phyloP scores from a whole-genome alignment of 1,140 invertebrate genomes.

The Bombus confusus region DNA sequence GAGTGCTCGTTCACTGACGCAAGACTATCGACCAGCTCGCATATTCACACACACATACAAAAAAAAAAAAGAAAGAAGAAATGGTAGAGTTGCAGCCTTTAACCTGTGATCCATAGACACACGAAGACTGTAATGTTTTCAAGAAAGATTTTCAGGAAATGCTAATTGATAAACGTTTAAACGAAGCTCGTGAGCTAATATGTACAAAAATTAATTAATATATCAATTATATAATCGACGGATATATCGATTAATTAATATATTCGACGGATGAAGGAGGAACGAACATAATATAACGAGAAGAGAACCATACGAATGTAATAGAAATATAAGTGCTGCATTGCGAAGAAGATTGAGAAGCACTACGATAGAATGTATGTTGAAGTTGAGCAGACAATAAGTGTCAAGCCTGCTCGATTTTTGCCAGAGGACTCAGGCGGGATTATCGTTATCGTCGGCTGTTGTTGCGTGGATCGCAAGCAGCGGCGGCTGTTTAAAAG shows the following conservation, averaged over 20 bases:
- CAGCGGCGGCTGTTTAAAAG: slow-evolving; percentile 69
- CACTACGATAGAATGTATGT: background rate
- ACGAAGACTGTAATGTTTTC: background rate
- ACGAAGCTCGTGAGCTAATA: too few species aligned
- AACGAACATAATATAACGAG: too few species aligned
- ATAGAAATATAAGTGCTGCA: background rate
- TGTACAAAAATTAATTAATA: too few species aligned
- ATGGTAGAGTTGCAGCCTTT: background rate
- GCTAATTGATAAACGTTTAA: too few species aligned
- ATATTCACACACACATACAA: background rate
- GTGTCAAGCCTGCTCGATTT: slow-evolving; percentile 32
- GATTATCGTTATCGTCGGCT: slow-evolving; percentile 56
- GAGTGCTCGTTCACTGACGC: slow-evolving; percentile 29
- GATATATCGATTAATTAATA: too few species aligned
- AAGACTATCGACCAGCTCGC: slow-evolving; percentile 44
- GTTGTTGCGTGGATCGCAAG: slow-evolving; percentile 72
- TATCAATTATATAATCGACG: too few species aligned
- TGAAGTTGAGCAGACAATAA: background rate
- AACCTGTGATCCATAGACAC: background rate
- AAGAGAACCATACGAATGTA: background rate
- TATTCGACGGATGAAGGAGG: too few species aligned
- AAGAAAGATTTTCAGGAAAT: too few species aligned
- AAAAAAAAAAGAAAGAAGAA: background rate
- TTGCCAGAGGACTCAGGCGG: background rate
- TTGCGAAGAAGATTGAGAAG: background rate